Base-by-base conservation (phyloP, 92 coral and sea anemone genomes). In the Isaurus tuberculatus region DNA sequence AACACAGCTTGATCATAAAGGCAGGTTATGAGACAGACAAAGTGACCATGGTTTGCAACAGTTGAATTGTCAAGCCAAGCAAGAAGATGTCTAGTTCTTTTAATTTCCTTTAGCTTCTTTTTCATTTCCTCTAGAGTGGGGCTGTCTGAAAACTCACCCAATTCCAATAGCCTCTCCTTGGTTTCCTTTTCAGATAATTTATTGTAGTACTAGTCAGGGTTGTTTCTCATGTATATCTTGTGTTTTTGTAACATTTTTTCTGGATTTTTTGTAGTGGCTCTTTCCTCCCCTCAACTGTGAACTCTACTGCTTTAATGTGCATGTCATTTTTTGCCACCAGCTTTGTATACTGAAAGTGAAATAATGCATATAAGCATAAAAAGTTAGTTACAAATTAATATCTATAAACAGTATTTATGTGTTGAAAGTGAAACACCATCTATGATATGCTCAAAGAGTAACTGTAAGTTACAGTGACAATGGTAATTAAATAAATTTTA, bases 181-280 rank as follows among this genome's bases (percentile, higher is more conserved):
- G 73, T 31, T 15, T 80, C 58, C 32, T 57, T 13, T 20, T 53
- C 57, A 40, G 70, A 1, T 33, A 81, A 44, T 8, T 42, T 44
- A 4, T 42, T 0, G 49, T 86, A 86, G 79, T 79, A 33, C 23
- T 33, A 32, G 73, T 81, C 44, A 17, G 40, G 31, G 15, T 69
- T 40, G 28, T 80, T 40, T 70, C 90, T 80, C 29, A 80, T 32
- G 48, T 80, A 80, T 29, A 10, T 22, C 15, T 42, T 58, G 51
- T 86, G 81, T 40, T 79, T 71, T 58, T 46, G 34, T 5, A 86
- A 86, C 81, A 72, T 37, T 8, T 79, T 71, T 32, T 70, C 30
- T 23, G 70, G n/a, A 86, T 81, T 42, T 71, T 32, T 30, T 20
- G 31, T 7, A 81, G 70, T 9, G 90, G 90, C 25, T 48, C 31